A percentile compares a stretch with the other conserved stretches of the same genome.
These are phyloP conservation scores for Schizopygopsis pylzovi DNA, from an alignment of 2,797 vertebrate genomes.

Conservation along the genomic window DNA sequence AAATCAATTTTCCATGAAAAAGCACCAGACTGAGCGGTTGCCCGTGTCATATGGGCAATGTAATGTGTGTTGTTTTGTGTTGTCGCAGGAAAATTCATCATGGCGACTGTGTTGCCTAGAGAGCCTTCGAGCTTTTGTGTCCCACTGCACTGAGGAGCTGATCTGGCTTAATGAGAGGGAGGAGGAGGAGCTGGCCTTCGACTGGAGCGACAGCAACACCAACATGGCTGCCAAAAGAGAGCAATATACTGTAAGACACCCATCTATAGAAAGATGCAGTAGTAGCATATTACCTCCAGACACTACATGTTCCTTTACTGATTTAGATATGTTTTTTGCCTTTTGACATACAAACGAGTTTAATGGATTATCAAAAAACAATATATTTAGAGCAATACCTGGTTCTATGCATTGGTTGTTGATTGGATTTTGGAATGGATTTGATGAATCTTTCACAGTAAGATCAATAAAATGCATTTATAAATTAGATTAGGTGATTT, in stretches of 20 bases:
- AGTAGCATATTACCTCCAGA: background rate
- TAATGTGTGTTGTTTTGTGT: slow-evolving; percentile 34
- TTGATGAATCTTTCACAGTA: background rate
- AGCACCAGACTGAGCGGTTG: slow-evolving; percentile 2
- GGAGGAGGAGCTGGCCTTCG: slow-evolving; percentile 95
- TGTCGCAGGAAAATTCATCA: slow-evolving; percentile 90
- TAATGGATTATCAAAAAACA: background rate
- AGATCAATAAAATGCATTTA: background rate
- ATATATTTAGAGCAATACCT: background rate
- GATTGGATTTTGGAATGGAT: background rate
- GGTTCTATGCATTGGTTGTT: background rate
- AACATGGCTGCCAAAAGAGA: slow-evolving; percentile 88
- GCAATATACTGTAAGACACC: slow-evolving; percentile 85
- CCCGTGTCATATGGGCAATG: background rate
- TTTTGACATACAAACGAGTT: background rate
- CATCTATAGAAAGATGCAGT: background rate
- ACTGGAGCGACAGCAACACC: slow-evolving; percentile 94
- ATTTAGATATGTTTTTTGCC: background rate
- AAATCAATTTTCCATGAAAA: slow-evolving; percentile 23
- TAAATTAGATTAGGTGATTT: background rate
- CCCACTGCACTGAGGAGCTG: slow-evolving; percentile 91
- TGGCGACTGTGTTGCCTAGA: slow-evolving; percentile 91
- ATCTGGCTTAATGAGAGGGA: slow-evolving; percentile 99
- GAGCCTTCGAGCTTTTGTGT: slow-evolving; percentile 91
- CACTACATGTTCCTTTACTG: background rate